Evolutionary conservation across 2,113 vertebrate genomes (phyloP).

Genomic region (Calypte anna): DNA sequence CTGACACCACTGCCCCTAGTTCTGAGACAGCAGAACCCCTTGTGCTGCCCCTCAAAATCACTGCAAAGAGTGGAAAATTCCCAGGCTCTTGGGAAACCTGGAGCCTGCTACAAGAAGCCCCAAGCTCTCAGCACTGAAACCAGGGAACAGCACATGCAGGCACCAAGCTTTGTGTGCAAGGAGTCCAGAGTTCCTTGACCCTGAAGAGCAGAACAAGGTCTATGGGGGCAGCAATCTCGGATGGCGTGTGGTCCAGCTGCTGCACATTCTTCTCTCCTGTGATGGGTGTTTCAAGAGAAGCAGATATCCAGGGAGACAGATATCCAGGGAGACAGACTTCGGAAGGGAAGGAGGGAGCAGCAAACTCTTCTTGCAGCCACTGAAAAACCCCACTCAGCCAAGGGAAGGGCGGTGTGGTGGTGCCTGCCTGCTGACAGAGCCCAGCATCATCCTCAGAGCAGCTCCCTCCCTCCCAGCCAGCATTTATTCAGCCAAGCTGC

Average conservation of each 20-base stretch:
- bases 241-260: constrained; percentile 53
- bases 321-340: constrained; percentile 27
- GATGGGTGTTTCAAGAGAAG: constrained; percentile 20
- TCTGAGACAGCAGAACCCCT: background rate
- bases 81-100: background rate
- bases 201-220: background rate
- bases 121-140: background rate
- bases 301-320: constrained; percentile 8
- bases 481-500: background rate
- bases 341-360: constrained; percentile 25
- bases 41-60: background rate
- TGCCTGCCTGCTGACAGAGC: background rate
- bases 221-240: constrained; percentile 54
- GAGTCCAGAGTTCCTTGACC: background rate
- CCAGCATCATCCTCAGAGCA: background rate
- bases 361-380: constrained; percentile 53
- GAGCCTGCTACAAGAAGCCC: background rate
- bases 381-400: background rate
- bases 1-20: background rate
- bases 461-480: background rate
- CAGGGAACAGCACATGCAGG: background rate
- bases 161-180: background rate
- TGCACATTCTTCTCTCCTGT: constrained; percentile 43
- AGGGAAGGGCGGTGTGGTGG: background rate
- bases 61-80: background rate